phyloP scores from a whole-genome alignment of 2,797 vertebrate genomes.

The Champsocephalus gunnari region DNA sequence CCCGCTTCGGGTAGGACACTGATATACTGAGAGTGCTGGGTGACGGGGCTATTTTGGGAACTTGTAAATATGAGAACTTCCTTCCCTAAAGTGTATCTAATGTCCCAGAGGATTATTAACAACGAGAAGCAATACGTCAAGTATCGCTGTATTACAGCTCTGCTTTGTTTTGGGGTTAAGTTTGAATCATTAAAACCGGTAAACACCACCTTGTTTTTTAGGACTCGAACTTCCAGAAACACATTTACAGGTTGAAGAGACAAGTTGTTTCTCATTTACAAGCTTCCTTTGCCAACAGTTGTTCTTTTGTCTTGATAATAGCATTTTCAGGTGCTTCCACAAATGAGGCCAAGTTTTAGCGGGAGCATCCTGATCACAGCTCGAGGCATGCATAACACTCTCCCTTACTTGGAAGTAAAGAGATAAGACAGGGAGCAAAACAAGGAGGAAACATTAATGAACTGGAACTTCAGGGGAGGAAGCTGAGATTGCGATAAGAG shows the following conservation, averaged over 20 bases:
- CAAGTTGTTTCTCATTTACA: neutral
- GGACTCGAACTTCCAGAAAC: neutral
- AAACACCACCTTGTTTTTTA: neutral
- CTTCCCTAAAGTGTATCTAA: conserved; percentile 80
- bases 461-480: conserved; percentile 34
- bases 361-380: conserved; percentile 41
- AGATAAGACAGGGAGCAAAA: conserved; percentile 31
- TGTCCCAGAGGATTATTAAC: conserved; percentile 75
- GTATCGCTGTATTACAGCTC: neutral
- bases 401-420: conserved; percentile 33
- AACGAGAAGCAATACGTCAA: conserved; percentile 49
- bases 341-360: conserved; percentile 25
- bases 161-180: neutral
- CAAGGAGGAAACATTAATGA: conserved; percentile 11
- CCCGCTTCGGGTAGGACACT: conserved; percentile 77
- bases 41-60: conserved; percentile 83
- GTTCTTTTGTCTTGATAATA: conserved; percentile 35
- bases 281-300: conserved; percentile 3
- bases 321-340: conserved; percentile 59
- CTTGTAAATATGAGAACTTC: conserved; percentile 87
- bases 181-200: neutral
- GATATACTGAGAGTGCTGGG: conserved; percentile 83
- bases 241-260: neutral
- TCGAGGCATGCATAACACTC: conserved; percentile 20
- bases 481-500: conserved; percentile 47